Evolutionary conservation across 2,113 vertebrate species (phyloP), one percentile per base, ranked within the genome.

Genomic region (Guaruba guarouba): DNA sequence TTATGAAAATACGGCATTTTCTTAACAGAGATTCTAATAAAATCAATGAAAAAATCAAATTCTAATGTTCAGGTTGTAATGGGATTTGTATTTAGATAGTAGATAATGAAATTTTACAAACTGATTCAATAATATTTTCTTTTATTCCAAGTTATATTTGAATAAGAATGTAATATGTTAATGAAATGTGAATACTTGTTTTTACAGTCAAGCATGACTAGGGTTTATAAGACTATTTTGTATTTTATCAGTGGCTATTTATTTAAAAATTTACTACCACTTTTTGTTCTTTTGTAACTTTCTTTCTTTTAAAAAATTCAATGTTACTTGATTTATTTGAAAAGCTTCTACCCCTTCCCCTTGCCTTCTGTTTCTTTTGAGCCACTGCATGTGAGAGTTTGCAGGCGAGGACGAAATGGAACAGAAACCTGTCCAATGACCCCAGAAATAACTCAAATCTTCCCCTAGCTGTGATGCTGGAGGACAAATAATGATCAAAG

Each of bases 201-300:
- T 66, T 63, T 69, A 27, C 28, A 29, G 15, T 19, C 0, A 0
- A 66, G 8, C 5, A 19, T 24, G 0, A 0, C 1, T n/a, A 59
- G 33, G 33, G 13, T 35, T 61, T 46, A 13, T 41, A 37, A 2
- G 7, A 7, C 2, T 52, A 31, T 24, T 43, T 22, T 11, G 31
- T 3, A 48, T 83, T 66, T 71, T 51, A 23, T 24, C n/a, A 52
- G 6, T 37, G 11, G 13, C 16, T 39, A 24, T 66, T 31, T 37
- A 75, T 54, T 28, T 39, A 7, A 55, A 73, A 75, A 49, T 3
- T 13, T 70, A 3, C 11, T 70, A 19, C 1, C 0, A 27, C 0
- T 23, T 66, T 51, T 39, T 43, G 39, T 6, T 68, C 14, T 55
- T 44, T 66, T 1, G 17, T 2, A 43, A 8, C 24, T 62, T n/a